Evolutionary conservation across 2,888 invertebrate genomes (phyloP), one percentile per base, ranked within the genome.

Genomic region (Anaspis maculata): DNA sequence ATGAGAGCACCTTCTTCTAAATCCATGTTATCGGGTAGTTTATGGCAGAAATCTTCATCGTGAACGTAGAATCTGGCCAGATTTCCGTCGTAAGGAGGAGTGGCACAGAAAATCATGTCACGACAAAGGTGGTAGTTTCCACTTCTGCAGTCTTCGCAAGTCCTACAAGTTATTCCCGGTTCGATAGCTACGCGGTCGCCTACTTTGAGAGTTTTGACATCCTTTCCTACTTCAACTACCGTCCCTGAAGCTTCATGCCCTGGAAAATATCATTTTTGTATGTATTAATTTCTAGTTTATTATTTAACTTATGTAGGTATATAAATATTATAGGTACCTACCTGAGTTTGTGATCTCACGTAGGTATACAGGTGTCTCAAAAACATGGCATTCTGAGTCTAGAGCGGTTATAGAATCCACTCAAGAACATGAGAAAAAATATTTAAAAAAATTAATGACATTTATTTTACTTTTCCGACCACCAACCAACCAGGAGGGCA

Each of bases 101-200:
- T 95, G n/a, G 95, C 95, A 64, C 90, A 90, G 69, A 95, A 96
- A 32, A 70, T 57, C 64, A 96, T 83, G 32, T 87, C 85, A 0
- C 76, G 73, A 49, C 97, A 97, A 25, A 96, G 73, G 67, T 97
- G 91, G 68, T 97, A 97, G 37, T 76, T 72, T 23, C 96, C 96
- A 36, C 68, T 71, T 67, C 89, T 91, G 69, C 96, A 97, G 61
- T 76, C 82, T 25, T 74, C 70, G 62, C 96, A 97, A 31, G 67
- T 66, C 32, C 90, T 75, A 57, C 96, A 97, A 2, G 87, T 80
- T 36, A 89, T 83, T 5, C 94, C 95, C 0, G 96, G 96, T 66
- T 96, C 95, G 46, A 96, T 83, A 1, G 92, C 92, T 3, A 96
- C 94, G 44, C 92, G 74, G 67, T 95, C 95, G 2, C 94, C 92